Percentiles rank a stretch among this genome's conserved stretches.
Evolutionary conservation across 2,113 vertebrate genomes (phyloP).

Genomic region (Phrynosoma platyrhinos): DNA sequence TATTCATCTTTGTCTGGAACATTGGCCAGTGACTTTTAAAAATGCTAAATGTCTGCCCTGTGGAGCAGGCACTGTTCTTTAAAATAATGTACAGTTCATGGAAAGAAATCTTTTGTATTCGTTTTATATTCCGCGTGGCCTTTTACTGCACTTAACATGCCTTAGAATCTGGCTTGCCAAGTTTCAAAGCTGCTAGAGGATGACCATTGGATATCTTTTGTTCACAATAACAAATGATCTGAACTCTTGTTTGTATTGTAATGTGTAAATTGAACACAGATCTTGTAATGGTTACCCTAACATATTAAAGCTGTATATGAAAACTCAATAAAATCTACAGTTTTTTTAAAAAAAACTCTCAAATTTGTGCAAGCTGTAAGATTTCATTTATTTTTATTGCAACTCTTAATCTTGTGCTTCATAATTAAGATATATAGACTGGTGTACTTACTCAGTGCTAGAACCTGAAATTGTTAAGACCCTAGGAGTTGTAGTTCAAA

Average conservation of each 20-base stretch:
- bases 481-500: no score
- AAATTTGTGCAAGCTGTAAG: conserved; percentile 16
- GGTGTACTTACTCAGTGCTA: conserved; percentile 32
- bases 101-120: conserved; percentile 75
- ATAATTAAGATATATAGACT: conserved; percentile 7
- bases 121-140: conserved; percentile 74
- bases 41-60: conserved; percentile 83
- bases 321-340: conserved; percentile 88
- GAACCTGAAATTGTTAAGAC: no score
- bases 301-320: conserved; percentile 92
- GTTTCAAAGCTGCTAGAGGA: conserved; percentile 90
- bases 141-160: conserved; percentile 78
- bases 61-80: conserved; percentile 82
- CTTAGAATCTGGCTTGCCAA: conserved; percentile 82
- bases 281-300: conserved; percentile 85
- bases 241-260: conserved; percentile 82
- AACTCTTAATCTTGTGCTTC: conserved; percentile 25
- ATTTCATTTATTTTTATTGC: neutral
- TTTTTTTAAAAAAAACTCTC: conserved; percentile 65
- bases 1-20: conserved; percentile 79
- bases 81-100: conserved; percentile 79
- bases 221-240: conserved; percentile 86
- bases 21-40: conserved; percentile 78
- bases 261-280: conserved; percentile 90
- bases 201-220: conserved; percentile 83